Evolutionary conservation across 2,113 vertebrate species (phyloP), one percentile per base, ranked within the genome.

Genomic region (Irena cyanogastra): DNA sequence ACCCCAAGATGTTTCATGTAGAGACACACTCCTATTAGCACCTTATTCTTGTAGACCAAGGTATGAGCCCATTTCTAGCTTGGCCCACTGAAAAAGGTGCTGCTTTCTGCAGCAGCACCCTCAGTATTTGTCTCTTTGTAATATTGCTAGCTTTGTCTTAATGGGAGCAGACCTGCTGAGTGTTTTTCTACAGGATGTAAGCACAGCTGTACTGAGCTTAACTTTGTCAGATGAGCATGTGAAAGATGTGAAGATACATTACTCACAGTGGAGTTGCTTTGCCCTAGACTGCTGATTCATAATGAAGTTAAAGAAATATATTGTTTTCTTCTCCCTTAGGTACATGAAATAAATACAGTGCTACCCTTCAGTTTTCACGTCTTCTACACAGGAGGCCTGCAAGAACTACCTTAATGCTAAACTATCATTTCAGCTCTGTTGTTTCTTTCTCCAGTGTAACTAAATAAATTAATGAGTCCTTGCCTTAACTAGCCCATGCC

Each of bases 341-440:
- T 77, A 49, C 18, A 63, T 17, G 27, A 74, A 87, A 84, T 24
- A 49, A 84, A 81, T 16, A 44, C 21, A 49, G 13, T 0, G 3
- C 30, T 69, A 39, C 26, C 10, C 8, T 83, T 53, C n/a, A 44
- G 27, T 60, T 68, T 77, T 72, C 31, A 30, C 11, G 5, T 41
- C 41, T 14, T 50, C 10, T 45, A 27, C 21, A 7, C 1, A 18
- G 65, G 11, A 24, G 21, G 11, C 23, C 33, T 1, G 1, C 16
- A 75, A 83, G 59, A 69, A 21, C 44, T 33, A 83, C 24, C 7
- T 59, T 28, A 53, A 28, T 13, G 53, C 31, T 78, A 16, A 60
- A 49, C 31, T 49, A 17, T 27, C 9, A 57, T 59, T 76, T 72
- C 42, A 74, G 23, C 8, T 37, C 41, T 42, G 8, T 42, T 93